These are phyloP conservation scores for Chaenocephalus aceratus DNA, from an alignment of 2,113 vertebrate species.

Conservation along the genomic window DNA sequence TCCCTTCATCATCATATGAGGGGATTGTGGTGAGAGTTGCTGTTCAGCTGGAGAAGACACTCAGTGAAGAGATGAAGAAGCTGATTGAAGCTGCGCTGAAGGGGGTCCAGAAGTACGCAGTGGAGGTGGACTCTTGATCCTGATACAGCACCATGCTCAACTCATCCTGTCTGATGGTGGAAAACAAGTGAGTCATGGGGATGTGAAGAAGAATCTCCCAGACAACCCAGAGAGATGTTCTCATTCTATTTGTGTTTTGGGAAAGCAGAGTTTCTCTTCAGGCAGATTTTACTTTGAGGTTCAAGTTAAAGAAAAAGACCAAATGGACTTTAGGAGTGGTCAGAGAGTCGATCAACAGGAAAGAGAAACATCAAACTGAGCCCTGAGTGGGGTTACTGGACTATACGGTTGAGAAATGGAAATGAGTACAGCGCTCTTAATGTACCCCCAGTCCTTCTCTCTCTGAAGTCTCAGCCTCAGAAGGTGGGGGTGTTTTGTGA, in stretches of 20 bases:
- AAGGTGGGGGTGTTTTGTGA: constrained; percentile 39
- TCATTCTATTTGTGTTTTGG: fast-evolving
- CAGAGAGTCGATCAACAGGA: constrained; percentile 27
- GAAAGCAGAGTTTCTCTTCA: constrained; percentile 29
- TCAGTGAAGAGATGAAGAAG: neutral
- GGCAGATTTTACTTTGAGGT: constrained; percentile 26
- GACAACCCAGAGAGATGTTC: constrained; percentile 22
- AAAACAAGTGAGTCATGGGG: neutral
- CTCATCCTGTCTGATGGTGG: constrained; percentile 25
- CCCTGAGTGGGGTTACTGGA: constrained; percentile 12
- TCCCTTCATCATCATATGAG: neutral
- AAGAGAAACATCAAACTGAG: neutral
- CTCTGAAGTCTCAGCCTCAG: neutral
- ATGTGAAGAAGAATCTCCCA: neutral
- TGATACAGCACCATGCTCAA: neutral
- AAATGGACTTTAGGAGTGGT: constrained; percentile 1
- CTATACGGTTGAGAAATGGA: constrained; percentile 1
- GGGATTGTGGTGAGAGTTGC: neutral
- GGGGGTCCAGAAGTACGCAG: neutral
- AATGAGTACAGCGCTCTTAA: neutral
- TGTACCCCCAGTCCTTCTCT: neutral
- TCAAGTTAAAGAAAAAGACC: constrained; percentile 12
- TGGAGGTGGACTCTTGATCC: constrained; percentile 34
- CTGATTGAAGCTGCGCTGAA: neutral
- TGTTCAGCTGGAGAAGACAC: neutral